Conservation (phyloP, 2,113 vertebrate genomes). For the Hoplias malabaricus region DNA sequence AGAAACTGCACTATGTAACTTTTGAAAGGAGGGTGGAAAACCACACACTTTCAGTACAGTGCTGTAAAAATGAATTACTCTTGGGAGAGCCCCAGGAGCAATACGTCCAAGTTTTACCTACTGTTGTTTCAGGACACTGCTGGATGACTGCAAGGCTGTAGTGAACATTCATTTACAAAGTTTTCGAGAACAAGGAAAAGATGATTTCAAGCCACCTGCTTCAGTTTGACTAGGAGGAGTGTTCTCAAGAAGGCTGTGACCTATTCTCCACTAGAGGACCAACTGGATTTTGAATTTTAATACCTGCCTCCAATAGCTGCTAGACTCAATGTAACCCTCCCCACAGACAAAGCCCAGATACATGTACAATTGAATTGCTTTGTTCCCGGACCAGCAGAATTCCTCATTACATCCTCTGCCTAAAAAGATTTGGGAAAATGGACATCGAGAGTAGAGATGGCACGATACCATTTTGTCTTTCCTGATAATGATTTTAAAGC, state of each 20-base stretch:
- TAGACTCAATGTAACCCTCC: constrained; percentile 19
- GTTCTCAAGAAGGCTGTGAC: background rate
- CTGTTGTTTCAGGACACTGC: no score
- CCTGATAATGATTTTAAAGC: no score
- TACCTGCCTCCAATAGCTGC: constrained; percentile 2
- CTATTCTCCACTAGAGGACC: background rate
- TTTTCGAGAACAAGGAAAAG: background rate
- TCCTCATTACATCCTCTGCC: background rate
- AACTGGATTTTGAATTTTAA: constrained; percentile 25
- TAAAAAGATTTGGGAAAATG: background rate
- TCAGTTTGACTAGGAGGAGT: background rate
- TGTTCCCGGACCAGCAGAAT: background rate
- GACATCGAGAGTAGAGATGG: no score
- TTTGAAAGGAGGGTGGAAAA: no score
- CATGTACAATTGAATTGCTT: constrained; percentile 13
- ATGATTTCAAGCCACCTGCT: background rate
- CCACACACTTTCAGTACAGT: no score
- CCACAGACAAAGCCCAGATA: constrained; percentile 27
- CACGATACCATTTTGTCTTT: no score
- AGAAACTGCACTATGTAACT: no score
- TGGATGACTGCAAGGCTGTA: background rate
- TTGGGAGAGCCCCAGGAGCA: no score
- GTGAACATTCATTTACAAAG: background rate
- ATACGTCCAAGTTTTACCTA: no score
- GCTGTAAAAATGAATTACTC: no score